A percentile compares a stretch with the other conserved stretches of the same genome.
Conservation (phyloP, 2,888 invertebrate species). For the Eupithecia abbreviata region DNA sequence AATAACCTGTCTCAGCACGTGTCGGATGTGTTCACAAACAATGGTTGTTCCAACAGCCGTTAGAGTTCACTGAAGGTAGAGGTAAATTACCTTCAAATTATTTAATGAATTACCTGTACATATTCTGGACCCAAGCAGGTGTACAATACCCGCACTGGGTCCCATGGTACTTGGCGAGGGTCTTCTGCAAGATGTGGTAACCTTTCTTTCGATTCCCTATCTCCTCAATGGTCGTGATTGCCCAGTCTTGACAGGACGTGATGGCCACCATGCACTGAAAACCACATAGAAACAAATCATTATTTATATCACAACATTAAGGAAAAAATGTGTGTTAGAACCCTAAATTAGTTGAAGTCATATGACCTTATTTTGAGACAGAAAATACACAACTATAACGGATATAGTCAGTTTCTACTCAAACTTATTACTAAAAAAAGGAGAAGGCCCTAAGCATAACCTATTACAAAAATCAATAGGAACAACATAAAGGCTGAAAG, state of each 20-base stretch:
- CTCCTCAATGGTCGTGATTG: constrained; percentile 87
- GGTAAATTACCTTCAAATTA: neutral
- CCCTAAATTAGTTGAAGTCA: neutral
- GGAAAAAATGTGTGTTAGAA: neutral
- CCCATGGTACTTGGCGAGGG: constrained; percentile 84
- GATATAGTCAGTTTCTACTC: neutral
- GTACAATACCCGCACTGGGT: constrained; percentile 88
- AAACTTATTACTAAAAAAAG: neutral
- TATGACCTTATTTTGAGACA: neutral
- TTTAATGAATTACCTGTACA: constrained; percentile 58
- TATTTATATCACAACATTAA: neutral
- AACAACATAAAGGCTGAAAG: neutral
- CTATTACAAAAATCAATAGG: neutral
- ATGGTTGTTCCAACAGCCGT: neutral
- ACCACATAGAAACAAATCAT: neutral
- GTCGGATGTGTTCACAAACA: neutral
- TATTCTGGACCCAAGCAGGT: constrained; percentile 65
- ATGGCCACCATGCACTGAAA: constrained; percentile 78
- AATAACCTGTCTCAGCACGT: neutral
- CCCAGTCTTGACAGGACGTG: constrained; percentile 85
- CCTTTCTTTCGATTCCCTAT: constrained; percentile 85
- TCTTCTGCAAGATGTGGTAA: constrained; percentile 85
- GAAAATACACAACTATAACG: neutral
- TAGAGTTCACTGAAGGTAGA: neutral
- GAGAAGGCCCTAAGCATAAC: neutral